phyloP scores from a whole-genome alignment of 2,113 vertebrate genomes.

The Cololabis saira region DNA sequence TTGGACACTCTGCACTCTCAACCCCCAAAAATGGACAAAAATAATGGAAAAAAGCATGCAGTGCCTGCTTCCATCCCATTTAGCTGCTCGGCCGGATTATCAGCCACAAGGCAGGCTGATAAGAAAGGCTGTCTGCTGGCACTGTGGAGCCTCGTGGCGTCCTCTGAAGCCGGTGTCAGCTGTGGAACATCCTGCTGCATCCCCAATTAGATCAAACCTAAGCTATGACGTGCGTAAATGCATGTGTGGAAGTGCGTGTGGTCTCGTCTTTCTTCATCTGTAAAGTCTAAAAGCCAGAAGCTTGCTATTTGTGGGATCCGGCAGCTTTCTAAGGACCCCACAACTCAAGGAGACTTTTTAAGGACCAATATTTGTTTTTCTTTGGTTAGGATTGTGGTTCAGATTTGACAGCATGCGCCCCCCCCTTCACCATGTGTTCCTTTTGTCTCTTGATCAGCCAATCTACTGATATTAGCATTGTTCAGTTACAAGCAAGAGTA shows the following conservation, averaged over 20 bases:
- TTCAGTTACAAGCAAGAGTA: no score
- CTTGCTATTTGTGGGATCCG: neutral
- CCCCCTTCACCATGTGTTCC: no score
- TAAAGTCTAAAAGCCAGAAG: neutral
- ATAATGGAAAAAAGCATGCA: slow-evolving; percentile 7
- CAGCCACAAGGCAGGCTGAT: slow-evolving; percentile 19
- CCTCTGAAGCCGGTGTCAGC: slow-evolving; percentile 31
- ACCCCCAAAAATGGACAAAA: neutral
- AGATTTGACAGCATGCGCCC: no score
- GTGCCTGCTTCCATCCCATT: slow-evolving; percentile 10
- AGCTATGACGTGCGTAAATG: slow-evolving; percentile 10
- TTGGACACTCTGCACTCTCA: neutral
- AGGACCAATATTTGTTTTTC: no score
- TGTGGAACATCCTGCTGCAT: slow-evolving; percentile 37
- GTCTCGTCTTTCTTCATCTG: neutral
- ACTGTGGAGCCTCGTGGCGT: slow-evolving; percentile 11
- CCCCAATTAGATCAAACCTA: slow-evolving; percentile 51
- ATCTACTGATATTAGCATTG: no score
- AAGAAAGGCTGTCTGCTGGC: slow-evolving; percentile 12
- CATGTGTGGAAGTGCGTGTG: slow-evolving; percentile 12
- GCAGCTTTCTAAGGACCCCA: no score
- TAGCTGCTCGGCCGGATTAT: slow-evolving; percentile 13
- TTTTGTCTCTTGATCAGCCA: no score
- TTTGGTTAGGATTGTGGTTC: no score
- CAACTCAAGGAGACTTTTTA: no score